Evolutionary conservation across 2,797 vertebrate genomes (phyloP), one percentile per base, ranked within the genome.

Genomic region (Menidia menidia): DNA sequence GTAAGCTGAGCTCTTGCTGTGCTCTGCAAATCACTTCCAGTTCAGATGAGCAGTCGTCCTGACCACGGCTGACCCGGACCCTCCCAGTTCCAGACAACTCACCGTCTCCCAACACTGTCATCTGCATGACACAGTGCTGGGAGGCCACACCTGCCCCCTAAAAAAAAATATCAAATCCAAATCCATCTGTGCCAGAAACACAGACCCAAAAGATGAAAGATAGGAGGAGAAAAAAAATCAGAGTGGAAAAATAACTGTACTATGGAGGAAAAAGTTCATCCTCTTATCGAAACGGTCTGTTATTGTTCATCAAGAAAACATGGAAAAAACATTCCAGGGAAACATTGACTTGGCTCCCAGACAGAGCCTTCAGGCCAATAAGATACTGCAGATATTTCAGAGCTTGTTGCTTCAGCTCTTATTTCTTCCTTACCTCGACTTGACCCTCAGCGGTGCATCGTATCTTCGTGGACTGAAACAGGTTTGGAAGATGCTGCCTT

Each of bases 1-100:
- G 56, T 73, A 78, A 61, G 76, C 72, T 57, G 43, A 84, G 61
- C 58, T 76, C 50, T 75, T 81, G 68, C 50, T 64, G 72, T 50
- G 70, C 73, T 75, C 80, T 57, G 74, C 83, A 90, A 89, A 91
- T 91, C 90, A 86, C 64, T 71, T 88, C 69, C 50, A 32, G 39
- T 80, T 54, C 55, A 75, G 78, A 86, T 75, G 78, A 72, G 71
- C 65, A 56, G 75, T 65, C 69, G 14, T 64, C 57, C 75, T 67
- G 81, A 88, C 77, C 80, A 73, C 63, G 66, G 69, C 77, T 73
- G 83, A 89, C 82, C 81, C 74, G 78, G 77, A 77, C 72, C 84
- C 77, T 70, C 75, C 83, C 75, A 5, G 67, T 63, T 75, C 60
- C 50, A 71, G 54, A 73, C 68, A 79, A 66, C 65, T 86, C 83